These are phyloP conservation scores for Tichodroma muraria DNA, from an alignment of 2,113 vertebrate species.

Conservation along the genomic window DNA sequence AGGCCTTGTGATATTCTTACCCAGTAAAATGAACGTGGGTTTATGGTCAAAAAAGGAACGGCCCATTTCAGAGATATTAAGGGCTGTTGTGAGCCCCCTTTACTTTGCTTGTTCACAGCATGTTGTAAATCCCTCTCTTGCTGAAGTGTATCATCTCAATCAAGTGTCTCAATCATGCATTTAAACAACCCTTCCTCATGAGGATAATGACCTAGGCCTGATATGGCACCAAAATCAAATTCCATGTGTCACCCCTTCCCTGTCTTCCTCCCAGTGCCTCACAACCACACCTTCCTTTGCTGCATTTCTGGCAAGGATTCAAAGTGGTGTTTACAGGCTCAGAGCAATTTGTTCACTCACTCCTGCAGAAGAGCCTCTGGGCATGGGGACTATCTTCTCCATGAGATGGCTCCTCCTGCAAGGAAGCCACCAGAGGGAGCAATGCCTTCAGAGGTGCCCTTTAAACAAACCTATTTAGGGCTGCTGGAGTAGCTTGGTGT, in stretches of 20 bases:
- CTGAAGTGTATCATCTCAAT: not conserved
- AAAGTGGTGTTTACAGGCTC: not conserved
- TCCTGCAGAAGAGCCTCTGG: not conserved
- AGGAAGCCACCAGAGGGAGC: not conserved
- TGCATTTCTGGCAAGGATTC: not conserved
- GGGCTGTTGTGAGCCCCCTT: not conserved
- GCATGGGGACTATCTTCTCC: not conserved
- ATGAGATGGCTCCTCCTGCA: not conserved
- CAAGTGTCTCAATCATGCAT: no score
- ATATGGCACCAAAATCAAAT: not conserved
- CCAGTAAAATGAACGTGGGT: rapidly evolving
- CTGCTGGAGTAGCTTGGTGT: not conserved
- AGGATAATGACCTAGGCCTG: not conserved
- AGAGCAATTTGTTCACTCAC: not conserved
- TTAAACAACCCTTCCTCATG: not conserved
- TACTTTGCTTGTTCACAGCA: not conserved
- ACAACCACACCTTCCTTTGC: not conserved
- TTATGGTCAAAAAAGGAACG: not conserved
- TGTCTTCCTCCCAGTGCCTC: not conserved
- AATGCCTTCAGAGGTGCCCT: not conserved
- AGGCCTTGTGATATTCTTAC: not conserved
- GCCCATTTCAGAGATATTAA: not conserved
- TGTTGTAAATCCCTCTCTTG: not conserved
- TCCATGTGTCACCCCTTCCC: not conserved
- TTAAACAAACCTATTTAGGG: not conserved